Base-by-base conservation (phyloP, 2,888 invertebrate species). In the Oligia strigilis region DNA sequence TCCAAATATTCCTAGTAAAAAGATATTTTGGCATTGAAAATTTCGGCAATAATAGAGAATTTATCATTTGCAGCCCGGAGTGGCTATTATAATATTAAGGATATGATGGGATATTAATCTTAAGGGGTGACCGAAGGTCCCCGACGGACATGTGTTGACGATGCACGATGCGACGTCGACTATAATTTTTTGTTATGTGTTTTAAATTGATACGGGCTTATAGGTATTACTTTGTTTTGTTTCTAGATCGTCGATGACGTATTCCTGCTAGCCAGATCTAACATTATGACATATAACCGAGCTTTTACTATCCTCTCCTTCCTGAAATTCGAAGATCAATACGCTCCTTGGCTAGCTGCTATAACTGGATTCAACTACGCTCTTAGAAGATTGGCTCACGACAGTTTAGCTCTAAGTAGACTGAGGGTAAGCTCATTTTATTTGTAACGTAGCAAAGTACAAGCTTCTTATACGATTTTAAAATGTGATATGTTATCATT, bases 281-380 rank as follows among this genome's bases (percentile, higher is more conserved):
- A 60, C 4, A n/a, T 11, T 4, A 60, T 97, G 43, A 83, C 94
- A 6, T 98, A 98, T 89, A 92, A 93, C 2, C 92, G 94, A 49
- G 97, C 97, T 0, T 94, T 98, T 17, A 97, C 97, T 78, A 96
- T 98, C 9, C 97, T 95, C 88, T 96, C 96, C 0, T 97, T 95
- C 93, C 89, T 99, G 82, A 95, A 96, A 77, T 95, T 96, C 5
- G 98, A 98, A 94, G 97, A 97, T 8, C 97, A 98, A 75, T 98
- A 98, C 84, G 96, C 98, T 40, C 98, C 98, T 0, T 98, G 98
- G 98, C 95, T 97, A 65, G 95, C 98, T 0, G 98, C 98, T 4
- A 94, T 98, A 17, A 93, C 93, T 75, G 97, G 97, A 23, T 95
- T 97, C 71, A 94, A 94, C 79, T 97, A 94, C 76, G 90, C 96